Base-by-base conservation (phyloP, 35 echinoderm and acorn worm genomes). In the Lytechinus variegatus region DNA sequence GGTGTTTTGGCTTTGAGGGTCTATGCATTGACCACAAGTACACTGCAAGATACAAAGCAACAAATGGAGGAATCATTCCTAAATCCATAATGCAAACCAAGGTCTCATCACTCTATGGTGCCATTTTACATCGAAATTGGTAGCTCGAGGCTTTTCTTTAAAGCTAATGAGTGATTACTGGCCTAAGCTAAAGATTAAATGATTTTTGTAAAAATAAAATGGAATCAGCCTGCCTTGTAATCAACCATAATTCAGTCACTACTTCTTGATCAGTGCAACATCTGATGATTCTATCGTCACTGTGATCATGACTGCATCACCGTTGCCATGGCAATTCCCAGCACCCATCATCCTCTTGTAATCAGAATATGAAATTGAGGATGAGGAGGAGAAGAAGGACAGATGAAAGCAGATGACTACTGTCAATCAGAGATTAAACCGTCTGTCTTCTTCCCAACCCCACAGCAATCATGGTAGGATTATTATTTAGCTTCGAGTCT, bases 401-500 rank as follows among this genome's bases (percentile, higher is more conserved):
- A 79, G 66, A 79, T 79, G 66, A 79, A n/a, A 79, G 19, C n/a
- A 24, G 66, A 79, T 79, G 66, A 79, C 66, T 79, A 24, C 66
- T 79, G 66, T 79, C 66, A 79, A 24, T 24, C 66, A 79, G 66
- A 79, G 66, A 79, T 79, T 79, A 79, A 79, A 79, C 19, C 19
- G 66, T 79, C 66, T 79, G 66, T 24, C 66, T 8, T 79, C 16
- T 79, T 16, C 66, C 3, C 19, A 24, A 19, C 66, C 7, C n/a
- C 66, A 79, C 16, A 79, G 21, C 66, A 79, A 79, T 79, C 66
- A 79, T 24, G 66, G 5, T 79, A 16, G n/a, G 4, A 79, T 79
- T 79, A 79, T 79, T 79, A 79, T 79, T 79, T 79, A 24, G 66
- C 66, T 79, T n/a, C n/a, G 66, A 79, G 66, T 79, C 66, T 79